Base-by-base conservation (phyloP, 1,140 invertebrate species). In the Mamestra configurata region DNA sequence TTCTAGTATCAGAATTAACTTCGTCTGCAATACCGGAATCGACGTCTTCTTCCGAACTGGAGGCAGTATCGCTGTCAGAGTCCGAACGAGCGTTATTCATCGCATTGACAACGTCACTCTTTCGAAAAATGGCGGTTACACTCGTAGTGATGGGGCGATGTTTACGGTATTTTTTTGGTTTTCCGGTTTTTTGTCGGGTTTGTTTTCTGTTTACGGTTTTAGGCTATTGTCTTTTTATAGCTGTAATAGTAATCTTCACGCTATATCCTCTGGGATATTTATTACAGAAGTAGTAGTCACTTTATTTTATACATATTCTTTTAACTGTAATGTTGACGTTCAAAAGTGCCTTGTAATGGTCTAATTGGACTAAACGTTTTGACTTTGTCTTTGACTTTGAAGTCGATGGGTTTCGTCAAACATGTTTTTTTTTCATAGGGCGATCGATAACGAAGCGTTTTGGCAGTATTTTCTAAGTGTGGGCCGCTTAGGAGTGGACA, bases 11-110 rank as follows among this genome's bases (percentile, higher is more conserved):
- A 0, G 80, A 24, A 10, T 81, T 37, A n/a, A 82, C 40, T 24
- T 94, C 92, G 31, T 93, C 92, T 7, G 86, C 92, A 37, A 94
- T 94, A 0, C 92, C 92, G 0, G 91, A 93, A 70, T 94, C 92
- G 20, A 93, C 71, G 84, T 94, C 91, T 71, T 92, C 92, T 71
- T 93, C 92, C 7, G 86, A 77, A 40, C 75, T 77, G 0, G 75
- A 77, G 0, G 43, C 59, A 37, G 27, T 24, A 1, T 77, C 75
- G 4, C 59, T 53, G 0, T 77, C 75, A 8, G 75, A 35, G 27
- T 68, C 75, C 27, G 75, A 68, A 40, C 75, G 75, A 7, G 59
- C 20, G n/a, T 18, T 66, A 37, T 49, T 77, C 75, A 77, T 77
- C 27, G 61, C 75, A 77, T 76, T 43, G 57, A 61, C 24, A 61